These are phyloP conservation scores for Anastrepha ludens DNA, from an alignment of 1,140 invertebrate genomes.

Conservation along the genomic window DNA sequence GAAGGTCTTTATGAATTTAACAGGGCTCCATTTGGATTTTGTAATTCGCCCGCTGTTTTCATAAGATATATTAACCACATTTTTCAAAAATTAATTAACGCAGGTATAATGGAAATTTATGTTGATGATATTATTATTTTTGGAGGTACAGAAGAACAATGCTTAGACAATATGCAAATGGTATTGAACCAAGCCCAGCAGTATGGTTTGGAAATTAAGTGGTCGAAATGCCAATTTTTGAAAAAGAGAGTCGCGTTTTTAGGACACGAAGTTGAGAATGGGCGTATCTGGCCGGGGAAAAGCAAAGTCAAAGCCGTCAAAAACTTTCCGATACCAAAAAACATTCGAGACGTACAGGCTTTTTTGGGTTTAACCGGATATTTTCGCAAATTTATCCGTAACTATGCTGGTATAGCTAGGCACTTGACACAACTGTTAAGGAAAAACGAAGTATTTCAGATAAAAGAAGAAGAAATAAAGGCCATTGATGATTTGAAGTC, in stretches of 20 bases:
- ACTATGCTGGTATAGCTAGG: constrained; percentile 14
- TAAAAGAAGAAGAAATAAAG: background rate
- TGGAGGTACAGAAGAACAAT: constrained; percentile 60
- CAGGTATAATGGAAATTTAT: constrained; percentile 60
- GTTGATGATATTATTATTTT: constrained; percentile 66
- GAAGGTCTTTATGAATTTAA: too few species aligned
- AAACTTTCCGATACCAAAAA: constrained; percentile 64
- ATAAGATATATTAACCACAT: constrained; percentile 71
- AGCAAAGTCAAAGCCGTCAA: constrained; percentile 64
- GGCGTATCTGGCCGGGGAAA: constrained; percentile 59
- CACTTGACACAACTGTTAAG: constrained; percentile 19
- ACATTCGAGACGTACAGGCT: constrained; percentile 47
- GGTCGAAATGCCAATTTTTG: constrained; percentile 75
- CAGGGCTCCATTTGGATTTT: too few species aligned
- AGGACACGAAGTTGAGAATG: constrained; percentile 59
- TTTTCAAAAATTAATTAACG: constrained; percentile 55
- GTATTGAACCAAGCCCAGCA: constrained; percentile 58
- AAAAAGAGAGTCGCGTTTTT: constrained; percentile 67
- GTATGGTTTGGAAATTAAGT: constrained; percentile 74
- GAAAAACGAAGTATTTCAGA: constrained; percentile 22
- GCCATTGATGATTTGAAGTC: background rate
- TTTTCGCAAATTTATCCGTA: constrained; percentile 34
- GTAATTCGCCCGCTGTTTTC: constrained; percentile 73
- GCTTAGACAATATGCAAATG: constrained; percentile 7
- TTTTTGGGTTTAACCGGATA: constrained; percentile 47